These are phyloP conservation scores for Semibalanus balanoides DNA, from an alignment of 1,140 invertebrate genomes.

Conservation along the genomic window DNA sequence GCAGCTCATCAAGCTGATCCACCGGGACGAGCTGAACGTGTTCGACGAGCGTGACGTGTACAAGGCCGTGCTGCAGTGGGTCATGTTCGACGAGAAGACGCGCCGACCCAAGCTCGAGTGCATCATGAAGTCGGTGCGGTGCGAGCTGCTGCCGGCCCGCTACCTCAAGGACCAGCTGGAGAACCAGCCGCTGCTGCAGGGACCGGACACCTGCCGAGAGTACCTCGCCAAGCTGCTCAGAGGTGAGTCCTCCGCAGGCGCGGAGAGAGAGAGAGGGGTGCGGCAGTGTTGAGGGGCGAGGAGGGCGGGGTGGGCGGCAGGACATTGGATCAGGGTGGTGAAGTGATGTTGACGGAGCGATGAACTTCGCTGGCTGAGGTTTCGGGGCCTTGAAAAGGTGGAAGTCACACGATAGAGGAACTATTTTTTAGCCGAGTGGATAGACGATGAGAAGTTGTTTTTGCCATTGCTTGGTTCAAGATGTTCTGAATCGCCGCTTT, in stretches of 20 bases:
- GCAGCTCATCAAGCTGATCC: conserved; percentile 61
- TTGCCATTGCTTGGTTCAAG: too few relatives aligned
- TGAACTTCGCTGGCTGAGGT: too few relatives aligned
- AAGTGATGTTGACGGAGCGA: too few relatives aligned
- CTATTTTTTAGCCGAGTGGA: too few relatives aligned
- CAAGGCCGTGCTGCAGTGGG: conserved; percentile 80
- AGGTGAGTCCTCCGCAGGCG: conserved; percentile 33
- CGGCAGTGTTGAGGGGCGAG: too few relatives aligned
- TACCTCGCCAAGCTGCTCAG: conserved; percentile 75
- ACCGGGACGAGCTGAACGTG: conserved; percentile 77
- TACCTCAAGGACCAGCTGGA: conserved; percentile 80
- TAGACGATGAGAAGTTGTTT: too few relatives aligned
- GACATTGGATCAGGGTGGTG: too few relatives aligned
- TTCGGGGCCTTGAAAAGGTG: too few relatives aligned
- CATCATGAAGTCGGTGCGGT: conserved; percentile 70
- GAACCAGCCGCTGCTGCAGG: conserved; percentile 72
- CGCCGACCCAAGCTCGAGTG: conserved; percentile 68
- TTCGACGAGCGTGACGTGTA: conserved; percentile 81
- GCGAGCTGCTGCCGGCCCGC: conserved; percentile 77
- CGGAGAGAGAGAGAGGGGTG: conserved; percentile 2
- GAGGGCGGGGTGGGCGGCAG: too few relatives aligned
- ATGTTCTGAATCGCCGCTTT: too few relatives aligned
- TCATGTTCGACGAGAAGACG: conserved; percentile 60
- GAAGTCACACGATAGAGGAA: too few relatives aligned
- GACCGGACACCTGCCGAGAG: conserved; percentile 71